Conservation (phyloP, 2,113 vertebrate genomes). For the Sylvicapra grimmia region DNA sequence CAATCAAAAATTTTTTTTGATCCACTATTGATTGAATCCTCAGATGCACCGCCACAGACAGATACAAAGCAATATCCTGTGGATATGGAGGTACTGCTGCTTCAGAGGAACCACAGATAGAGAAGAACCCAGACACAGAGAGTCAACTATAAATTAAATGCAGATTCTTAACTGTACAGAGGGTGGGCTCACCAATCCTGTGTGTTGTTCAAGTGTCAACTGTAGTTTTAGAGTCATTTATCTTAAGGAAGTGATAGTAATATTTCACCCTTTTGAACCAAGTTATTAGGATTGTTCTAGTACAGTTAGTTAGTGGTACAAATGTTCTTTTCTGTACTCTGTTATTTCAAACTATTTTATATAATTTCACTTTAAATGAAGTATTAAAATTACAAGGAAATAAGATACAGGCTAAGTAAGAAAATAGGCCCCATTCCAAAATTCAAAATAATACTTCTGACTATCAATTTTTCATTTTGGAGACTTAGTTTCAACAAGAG, state of each 20-base stretch:
- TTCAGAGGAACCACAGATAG: not conserved
- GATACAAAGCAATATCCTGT: not conserved
- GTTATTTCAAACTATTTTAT: not conserved
- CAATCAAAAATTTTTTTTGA: not conserved
- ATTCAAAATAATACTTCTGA: not conserved
- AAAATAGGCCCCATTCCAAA: not conserved
- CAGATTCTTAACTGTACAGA: not conserved
- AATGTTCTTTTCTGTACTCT: not conserved
- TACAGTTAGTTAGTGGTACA: not conserved
- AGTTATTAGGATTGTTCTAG: not conserved
- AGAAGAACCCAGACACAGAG: not conserved
- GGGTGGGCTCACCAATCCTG: not conserved
- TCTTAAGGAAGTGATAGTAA: not conserved
- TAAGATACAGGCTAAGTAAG: not conserved
- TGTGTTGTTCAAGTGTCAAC: too few species aligned
- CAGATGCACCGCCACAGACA: not conserved
- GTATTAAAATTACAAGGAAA: not conserved
- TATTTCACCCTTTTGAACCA: not conserved
- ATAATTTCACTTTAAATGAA: not conserved
- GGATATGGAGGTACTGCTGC: not conserved
- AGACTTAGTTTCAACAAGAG: not conserved
- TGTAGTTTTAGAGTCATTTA: not conserved
- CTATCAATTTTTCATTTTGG: not conserved
- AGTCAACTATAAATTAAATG: not conserved
- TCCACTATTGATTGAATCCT: not conserved